Base-by-base conservation (phyloP, 2,797 vertebrate species). In the Pogonophryne albipinna region DNA sequence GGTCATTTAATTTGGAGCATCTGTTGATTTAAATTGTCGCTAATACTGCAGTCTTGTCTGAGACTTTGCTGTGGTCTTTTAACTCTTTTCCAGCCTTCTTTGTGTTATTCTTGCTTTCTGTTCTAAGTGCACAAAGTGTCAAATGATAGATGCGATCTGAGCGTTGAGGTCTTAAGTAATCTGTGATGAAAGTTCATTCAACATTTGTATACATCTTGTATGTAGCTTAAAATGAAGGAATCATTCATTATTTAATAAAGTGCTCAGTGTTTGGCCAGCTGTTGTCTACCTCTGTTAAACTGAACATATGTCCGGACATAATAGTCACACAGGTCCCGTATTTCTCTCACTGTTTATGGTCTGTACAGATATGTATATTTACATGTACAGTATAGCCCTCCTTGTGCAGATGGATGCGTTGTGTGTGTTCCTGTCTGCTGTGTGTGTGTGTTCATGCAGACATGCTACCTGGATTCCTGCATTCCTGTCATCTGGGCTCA, bases 391-490 rank as follows among this genome's bases (percentile, higher is more conserved):
- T 55, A 62, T 71, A 76, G 69, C 83, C 72, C 65, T 83, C 27
- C 57, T 27, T 11, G 23, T 76, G 76, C 46, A 31, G 68, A 76
- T 17, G 58, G 74, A 71, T 83, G 73, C 57, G 31, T 51, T 68
- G 71, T 66, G 64, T 76, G 57, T 60, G 51, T 46, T 57, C 34
- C 17, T 66, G 65, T 72, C 66, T 62, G 38, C 27, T 38, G 56
- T 62, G 66, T 74, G 69, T 62, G 79, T 56, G 64, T 66, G 64
- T 66, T 62, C 49, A 68, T 65, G 62, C 64, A 71, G 58, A 78
- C 66, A 65, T 64, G 89, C 84, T 90, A 93, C 91, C 92, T 93
- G 89, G 92, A 93, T 94, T 95, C 87, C 85, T 88, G 87, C 85
- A 90, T 93, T 93, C 91, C 88, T 85, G 87, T 88, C 80, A 78